Base-by-base conservation (phyloP, 1,140 invertebrate species). In the Lycorma delicatula region DNA sequence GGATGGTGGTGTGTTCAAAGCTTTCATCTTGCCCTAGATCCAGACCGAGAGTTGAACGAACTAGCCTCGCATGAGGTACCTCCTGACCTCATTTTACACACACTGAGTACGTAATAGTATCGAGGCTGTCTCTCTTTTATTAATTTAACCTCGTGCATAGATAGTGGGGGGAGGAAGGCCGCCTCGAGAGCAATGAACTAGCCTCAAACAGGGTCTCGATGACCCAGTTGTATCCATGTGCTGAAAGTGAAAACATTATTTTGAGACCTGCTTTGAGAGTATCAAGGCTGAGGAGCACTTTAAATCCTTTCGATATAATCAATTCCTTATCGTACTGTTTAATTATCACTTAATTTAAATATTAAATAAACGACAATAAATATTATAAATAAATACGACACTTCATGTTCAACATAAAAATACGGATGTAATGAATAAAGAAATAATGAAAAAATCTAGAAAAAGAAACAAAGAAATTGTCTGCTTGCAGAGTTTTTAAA, bases 161-260 rank as follows among this genome's bases (percentile, higher is more conserved):
- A 25, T 11, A 38, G 55, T n/a, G 26, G 74, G 71, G 70, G 73
- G 74, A 74, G 73, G 73, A 72, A 71, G 72, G 68, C 52, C 63
- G 64, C 61, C 56, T 62, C 68, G 68, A 67, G 73, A 70, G 70
- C 72, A 75, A 75, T 72, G 74, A 75, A 74, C 74, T 71, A 69
- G 67, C 71, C 72, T 74, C 73, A 70, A 72, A 65, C 73, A 70
- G 68, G 72, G 72, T 68, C 69, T 68, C 70, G 67, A 67, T 70
- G 67, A 64, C 66, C 69, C 73, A 70, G 72, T 29, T 56, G 46
- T 49, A 16, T 28, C 41, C 22, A 27, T 28, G 18, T 29, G 26
- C 48, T 57, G 56, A 75, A 75, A 74, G 74, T 75, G 74, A 75
- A 75, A 75, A 72, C 70, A 67, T 31, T 66, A 67, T 69, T 69